phyloP scores from a whole-genome alignment of 1,140 invertebrate genomes.

The Lordiphosa collinella region DNA sequence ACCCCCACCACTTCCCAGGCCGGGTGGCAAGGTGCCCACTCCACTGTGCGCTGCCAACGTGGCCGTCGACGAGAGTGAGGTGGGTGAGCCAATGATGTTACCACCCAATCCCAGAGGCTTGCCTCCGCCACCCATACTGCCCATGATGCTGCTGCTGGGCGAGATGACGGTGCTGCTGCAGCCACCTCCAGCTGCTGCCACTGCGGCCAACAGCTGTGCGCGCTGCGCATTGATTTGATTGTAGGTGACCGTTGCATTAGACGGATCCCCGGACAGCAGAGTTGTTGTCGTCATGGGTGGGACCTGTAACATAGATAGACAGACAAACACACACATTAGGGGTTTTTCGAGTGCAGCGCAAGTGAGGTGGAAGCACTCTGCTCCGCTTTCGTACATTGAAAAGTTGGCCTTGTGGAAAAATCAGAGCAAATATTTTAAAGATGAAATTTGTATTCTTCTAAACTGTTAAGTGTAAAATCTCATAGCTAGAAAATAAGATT shows the following conservation, averaged over 20 bases:
- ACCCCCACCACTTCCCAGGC: constrained; percentile 64
- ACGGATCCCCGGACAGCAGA: constrained; percentile 45
- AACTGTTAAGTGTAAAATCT: too few species aligned
- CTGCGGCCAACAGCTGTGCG: constrained; percentile 60
- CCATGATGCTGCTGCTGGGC: constrained; percentile 60
- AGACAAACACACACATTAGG: constrained; percentile 10
- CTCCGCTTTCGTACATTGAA: too few species aligned
- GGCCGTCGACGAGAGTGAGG: constrained; percentile 60
- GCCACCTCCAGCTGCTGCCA: constrained; percentile 56
- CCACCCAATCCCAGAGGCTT: constrained; percentile 46
- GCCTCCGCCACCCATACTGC: constrained; percentile 28
- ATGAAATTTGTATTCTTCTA: too few species aligned
- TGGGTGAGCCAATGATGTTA: constrained; percentile 55
- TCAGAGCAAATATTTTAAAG: too few species aligned
- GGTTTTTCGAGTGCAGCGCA: neutral
- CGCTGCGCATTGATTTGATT: constrained; percentile 72
- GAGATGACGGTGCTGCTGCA: constrained; percentile 71
- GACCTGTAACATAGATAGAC: constrained; percentile 28
- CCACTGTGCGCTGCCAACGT: constrained; percentile 61
- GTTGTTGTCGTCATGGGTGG: constrained; percentile 46
- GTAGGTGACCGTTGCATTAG: constrained; percentile 63
- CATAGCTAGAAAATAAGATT: too few species aligned
- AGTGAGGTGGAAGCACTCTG: constrained; percentile 13
- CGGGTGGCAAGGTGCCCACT: constrained; percentile 65
- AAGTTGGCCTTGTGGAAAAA: too few species aligned